phyloP scores from a whole-genome alignment of 1,140 invertebrate species.

The Lucilia cuprina region DNA sequence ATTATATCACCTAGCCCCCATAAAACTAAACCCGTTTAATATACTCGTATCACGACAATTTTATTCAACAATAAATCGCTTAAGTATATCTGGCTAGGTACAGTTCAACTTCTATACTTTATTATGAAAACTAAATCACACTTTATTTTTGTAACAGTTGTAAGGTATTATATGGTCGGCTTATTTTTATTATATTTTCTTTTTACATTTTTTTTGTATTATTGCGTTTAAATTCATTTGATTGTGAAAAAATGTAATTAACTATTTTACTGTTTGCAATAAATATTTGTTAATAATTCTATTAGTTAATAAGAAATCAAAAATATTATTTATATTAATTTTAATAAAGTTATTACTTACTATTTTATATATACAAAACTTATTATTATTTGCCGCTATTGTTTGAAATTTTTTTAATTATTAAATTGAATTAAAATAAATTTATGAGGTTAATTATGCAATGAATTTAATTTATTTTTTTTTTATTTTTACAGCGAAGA shows the following conservation, averaged over 20 bases:
- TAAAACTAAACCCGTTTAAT: too few relatives aligned
- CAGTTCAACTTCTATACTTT: too few relatives aligned
- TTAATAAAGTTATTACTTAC: neutral
- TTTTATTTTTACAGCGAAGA: neutral
- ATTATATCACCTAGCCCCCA: too few relatives aligned
- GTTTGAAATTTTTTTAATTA: neutral
- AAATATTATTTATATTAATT: neutral
- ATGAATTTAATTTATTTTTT: neutral
- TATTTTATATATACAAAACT: neutral
- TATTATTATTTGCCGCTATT: neutral
- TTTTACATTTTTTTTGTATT: too few relatives aligned
- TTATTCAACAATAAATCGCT: too few relatives aligned
- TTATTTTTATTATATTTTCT: too few relatives aligned
- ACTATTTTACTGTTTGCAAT: neutral
- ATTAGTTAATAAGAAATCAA: neutral
- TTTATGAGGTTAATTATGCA: neutral
- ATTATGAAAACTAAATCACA: too few relatives aligned
- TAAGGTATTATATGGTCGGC: too few relatives aligned
- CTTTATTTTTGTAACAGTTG: too few relatives aligned
- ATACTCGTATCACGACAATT: too few relatives aligned
- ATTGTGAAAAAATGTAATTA: conserved; percentile 27
- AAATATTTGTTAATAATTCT: conserved; percentile 29
- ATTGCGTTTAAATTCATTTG: conserved; percentile 27
- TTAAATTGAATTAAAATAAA: neutral
- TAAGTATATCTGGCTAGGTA: too few relatives aligned